Evolutionary conservation across 2,797 vertebrate genomes (phyloP).

Genomic region (Channa striata): DNA sequence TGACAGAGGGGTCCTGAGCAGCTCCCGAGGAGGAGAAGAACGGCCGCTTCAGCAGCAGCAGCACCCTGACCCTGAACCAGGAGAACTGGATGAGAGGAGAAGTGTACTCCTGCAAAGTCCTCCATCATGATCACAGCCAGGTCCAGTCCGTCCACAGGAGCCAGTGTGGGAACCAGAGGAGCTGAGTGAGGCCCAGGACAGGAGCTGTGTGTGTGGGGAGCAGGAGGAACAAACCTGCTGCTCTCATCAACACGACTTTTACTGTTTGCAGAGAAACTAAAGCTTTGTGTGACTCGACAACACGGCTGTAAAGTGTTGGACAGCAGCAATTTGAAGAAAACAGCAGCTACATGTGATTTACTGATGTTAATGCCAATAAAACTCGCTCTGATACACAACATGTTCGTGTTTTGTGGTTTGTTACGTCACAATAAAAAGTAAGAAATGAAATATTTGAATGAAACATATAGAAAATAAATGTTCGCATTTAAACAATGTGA

Average conservation of each 20-base stretch:
- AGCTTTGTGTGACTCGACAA: conserved; percentile 30
- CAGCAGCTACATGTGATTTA: conserved; percentile 15
- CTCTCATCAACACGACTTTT: conserved; percentile 15
- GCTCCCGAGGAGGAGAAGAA: conserved; percentile 51
- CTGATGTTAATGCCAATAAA: conserved; percentile 17
- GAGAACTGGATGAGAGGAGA: conserved; percentile 44
- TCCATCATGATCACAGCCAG: conserved; percentile 22
- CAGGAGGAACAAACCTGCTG: conserved; percentile 5
- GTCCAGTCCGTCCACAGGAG: conserved; percentile 18
- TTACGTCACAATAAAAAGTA: not conserved
- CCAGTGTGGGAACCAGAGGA: conserved; percentile 46
- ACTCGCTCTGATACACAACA: not conserved
- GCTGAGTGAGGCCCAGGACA: conserved; percentile 10
- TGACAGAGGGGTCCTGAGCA: conserved; percentile 52
- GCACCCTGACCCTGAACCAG: conserved; percentile 51
- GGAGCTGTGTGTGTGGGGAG: conserved; percentile 1
- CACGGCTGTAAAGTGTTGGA: conserved; percentile 6
- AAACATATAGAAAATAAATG: too few relatives aligned
- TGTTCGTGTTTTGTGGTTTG: not conserved
- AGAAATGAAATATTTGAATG: too few relatives aligned
- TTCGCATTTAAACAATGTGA: too few relatives aligned
- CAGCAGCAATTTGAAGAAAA: conserved; percentile 6
- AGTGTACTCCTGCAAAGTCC: conserved; percentile 49
- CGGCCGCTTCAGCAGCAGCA: conserved; percentile 55
- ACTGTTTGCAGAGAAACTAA: not conserved